These are phyloP conservation scores for Dascyllus trimaculatus DNA, from an alignment of 2,113 vertebrate genomes.

Conservation along the genomic window DNA sequence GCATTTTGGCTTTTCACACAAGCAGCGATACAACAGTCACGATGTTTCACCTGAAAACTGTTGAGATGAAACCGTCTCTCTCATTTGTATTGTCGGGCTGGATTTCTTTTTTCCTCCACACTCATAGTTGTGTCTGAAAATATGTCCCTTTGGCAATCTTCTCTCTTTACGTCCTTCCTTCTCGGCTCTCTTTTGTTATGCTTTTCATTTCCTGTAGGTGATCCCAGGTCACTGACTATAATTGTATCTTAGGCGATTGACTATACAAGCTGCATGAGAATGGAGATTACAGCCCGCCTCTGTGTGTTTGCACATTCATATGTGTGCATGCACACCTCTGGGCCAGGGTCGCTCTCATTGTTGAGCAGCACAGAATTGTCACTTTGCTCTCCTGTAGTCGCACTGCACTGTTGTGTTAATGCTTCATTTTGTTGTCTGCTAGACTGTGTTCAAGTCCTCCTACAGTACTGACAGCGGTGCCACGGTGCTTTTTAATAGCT, in stretches of 20 bases:
- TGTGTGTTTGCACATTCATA: slow-evolving; percentile 19
- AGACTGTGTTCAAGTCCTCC: slow-evolving; percentile 19
- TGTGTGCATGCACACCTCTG: slow-evolving; percentile 9
- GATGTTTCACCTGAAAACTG: slow-evolving; percentile 20
- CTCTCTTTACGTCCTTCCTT: slow-evolving; percentile 5
- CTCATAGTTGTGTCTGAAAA: slow-evolving; percentile 47
- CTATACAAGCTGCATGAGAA: slow-evolving; percentile 50
- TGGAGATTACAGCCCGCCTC: slow-evolving; percentile 19
- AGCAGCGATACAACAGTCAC: neutral
- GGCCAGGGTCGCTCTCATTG: slow-evolving; percentile 8
- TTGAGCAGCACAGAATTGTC: slow-evolving; percentile 8
- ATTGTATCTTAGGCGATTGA: slow-evolving; percentile 70
- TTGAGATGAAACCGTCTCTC: slow-evolving; percentile 1
- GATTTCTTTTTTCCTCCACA: slow-evolving; percentile 37
- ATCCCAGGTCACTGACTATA: slow-evolving; percentile 61
- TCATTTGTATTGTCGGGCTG: slow-evolving; percentile 21
- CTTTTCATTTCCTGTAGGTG: slow-evolving; percentile 75
- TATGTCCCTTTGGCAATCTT: slow-evolving; percentile 18
- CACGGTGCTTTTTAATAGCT: slow-evolving; percentile 3
- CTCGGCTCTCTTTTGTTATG: slow-evolving; percentile 46
- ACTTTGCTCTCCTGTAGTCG: slow-evolving; percentile 17
- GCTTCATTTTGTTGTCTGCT: slow-evolving; percentile 16
- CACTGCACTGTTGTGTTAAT: slow-evolving; percentile 18
- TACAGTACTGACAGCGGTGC: slow-evolving; percentile 1
- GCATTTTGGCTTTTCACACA: neutral